Base-by-base conservation (phyloP, 1,140 invertebrate genomes). In the Brachionus calyciflorus region DNA sequence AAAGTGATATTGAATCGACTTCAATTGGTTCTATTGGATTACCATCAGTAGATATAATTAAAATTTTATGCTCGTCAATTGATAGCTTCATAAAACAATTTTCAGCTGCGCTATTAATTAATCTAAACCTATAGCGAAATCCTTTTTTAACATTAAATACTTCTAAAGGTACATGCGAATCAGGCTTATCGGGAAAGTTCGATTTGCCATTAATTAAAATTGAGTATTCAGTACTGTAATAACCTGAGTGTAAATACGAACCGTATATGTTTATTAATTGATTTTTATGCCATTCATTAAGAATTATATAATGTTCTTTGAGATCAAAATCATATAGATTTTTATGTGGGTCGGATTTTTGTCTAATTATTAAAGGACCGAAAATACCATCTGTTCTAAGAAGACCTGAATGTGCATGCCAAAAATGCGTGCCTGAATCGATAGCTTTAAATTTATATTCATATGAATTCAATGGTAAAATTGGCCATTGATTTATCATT, bases 401-500 rank as follows among this genome's bases (percentile, higher is more conserved):
- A 63, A 82, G 81, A 1, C 81, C 83, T 1, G 80, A 63, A 57
- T 84, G 83, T 1, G 83, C 79, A 49, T 82, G 80, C 60, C 80
- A 76, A 21, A 79, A 83, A 68, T 80, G 81, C 3, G 83, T 84
- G 0, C 83, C 83, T 2, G 53, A 63, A 2, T 44, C 17, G 17
- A 28, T 57, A 77, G 81, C 81, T 49, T 60, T 21, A 82, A 79
- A 93, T 84, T 90, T 88, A 81, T 94, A 93, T 80, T 91, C 90
- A 84, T 94, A 94, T 0, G 90, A 91, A 80, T 91, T 90, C 80
- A 90, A 90, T 81, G 92, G 89, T 76, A 88, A 86, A 80, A 95
- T 94, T 5, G 93, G 93, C 84, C 93, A 94, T 83, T 95, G 93
- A 0, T 92, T 93, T 9, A 95, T 89, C 77, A 90, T 91, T 3